phyloP scores from a whole-genome alignment of 1,140 invertebrate species.

The Zaprionus nigranus region DNA sequence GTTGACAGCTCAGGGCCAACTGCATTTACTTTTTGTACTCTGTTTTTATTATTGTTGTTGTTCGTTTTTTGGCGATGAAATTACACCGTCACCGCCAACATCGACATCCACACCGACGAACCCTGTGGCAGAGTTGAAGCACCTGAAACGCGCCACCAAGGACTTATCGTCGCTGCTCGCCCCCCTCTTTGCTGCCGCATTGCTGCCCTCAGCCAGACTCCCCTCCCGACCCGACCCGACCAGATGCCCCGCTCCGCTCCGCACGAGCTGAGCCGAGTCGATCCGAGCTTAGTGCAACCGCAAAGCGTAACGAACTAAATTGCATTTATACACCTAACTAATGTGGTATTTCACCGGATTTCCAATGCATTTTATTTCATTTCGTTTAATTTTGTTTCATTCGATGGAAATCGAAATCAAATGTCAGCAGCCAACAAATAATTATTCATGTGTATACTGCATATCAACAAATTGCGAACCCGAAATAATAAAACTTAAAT shows the following conservation, averaged over 20 bases:
- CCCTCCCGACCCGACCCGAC: not conserved
- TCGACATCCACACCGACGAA: slow-evolving; percentile 27
- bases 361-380: slow-evolving; percentile 51
- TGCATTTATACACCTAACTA: slow-evolving; percentile 80
- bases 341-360: slow-evolving; percentile 66
- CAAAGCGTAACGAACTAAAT: slow-evolving; percentile 81
- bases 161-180: slow-evolving; percentile 53
- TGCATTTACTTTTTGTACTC: slow-evolving; percentile 74
- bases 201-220: slow-evolving; percentile 1
- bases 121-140: slow-evolving; percentile 64
- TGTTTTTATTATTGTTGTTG: slow-evolving; percentile 43
- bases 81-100: slow-evolving; percentile 61
- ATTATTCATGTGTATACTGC: slow-evolving; percentile 50
- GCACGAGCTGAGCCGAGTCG: not conserved
- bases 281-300: slow-evolving; percentile 54
- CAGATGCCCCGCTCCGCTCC: not conserved
- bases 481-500: slow-evolving; percentile 3
- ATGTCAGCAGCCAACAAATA: slow-evolving; percentile 68
- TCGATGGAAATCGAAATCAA: slow-evolving; percentile 50
- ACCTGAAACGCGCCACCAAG: slow-evolving; percentile 74
- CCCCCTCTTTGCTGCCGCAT: not conserved
- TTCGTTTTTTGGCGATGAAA: slow-evolving; percentile 70
- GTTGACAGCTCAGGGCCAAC: slow-evolving; percentile 81
- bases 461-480: slow-evolving; percentile 13
- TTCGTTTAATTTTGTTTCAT: slow-evolving; percentile 44